Evolutionary conservation across 2,113 vertebrate species (phyloP).

Genomic region (Hippopotamus amphibius): DNA sequence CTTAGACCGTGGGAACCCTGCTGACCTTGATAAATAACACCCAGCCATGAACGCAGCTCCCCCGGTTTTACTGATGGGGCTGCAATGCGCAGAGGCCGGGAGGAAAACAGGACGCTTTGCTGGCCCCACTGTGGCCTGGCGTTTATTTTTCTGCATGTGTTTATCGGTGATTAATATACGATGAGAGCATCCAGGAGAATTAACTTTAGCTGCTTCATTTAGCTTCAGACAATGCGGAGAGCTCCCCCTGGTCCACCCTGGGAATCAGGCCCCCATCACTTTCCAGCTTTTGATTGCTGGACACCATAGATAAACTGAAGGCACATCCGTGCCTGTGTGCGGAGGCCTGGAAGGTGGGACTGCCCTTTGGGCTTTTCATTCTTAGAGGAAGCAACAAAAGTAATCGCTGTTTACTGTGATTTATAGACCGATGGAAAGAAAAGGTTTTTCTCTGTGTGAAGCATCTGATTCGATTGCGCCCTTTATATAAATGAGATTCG

Average conservation of each 20-base stretch:
- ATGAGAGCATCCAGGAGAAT: not conserved
- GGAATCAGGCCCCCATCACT: fast-evolving
- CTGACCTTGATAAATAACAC: fast-evolving
- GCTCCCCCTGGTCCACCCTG: fast-evolving
- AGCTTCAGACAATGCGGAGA: fast-evolving
- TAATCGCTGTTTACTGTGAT: not conserved
- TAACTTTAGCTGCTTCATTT: not conserved
- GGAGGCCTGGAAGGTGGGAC: fast-evolving
- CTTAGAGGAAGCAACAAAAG: not conserved
- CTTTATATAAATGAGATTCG: not conserved
- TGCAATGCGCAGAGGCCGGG: fast-evolving
- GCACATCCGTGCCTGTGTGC: fast-evolving
- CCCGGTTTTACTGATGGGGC: not conserved
- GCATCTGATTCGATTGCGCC: not conserved
- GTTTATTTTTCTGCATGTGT: not conserved
- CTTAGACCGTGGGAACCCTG: not conserved
- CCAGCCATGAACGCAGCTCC: fast-evolving
- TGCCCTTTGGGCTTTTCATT: not conserved
- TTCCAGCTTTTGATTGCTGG: not conserved
- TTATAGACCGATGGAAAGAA: not conserved
- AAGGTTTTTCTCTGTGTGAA: not conserved
- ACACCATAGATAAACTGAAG: not conserved
- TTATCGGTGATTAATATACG: not conserved
- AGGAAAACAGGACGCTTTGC: not conserved
- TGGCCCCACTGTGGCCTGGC: fast-evolving